Conservation (phyloP, 2,113 vertebrate genomes). For the Budorcas taxicolor region DNA sequence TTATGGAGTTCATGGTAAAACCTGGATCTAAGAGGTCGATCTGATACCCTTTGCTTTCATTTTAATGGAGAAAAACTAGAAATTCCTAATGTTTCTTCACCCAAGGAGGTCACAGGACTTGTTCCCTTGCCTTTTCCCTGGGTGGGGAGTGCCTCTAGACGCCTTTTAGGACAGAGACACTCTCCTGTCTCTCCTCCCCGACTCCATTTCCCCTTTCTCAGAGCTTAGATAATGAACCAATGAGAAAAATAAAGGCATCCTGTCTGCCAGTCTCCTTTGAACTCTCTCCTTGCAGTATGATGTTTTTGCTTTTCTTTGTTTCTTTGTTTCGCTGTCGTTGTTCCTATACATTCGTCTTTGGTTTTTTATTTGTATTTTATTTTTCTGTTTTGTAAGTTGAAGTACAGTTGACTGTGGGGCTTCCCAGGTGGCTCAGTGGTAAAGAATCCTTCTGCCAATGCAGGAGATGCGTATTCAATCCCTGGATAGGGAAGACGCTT, state of each 20-base stretch:
- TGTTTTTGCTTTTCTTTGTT: background rate
- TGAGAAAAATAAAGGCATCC: slow-evolving; percentile 68
- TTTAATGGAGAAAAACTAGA: background rate
- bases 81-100: background rate
- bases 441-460: background rate
- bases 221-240: slow-evolving; percentile 77
- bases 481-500: background rate
- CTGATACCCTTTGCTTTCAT: background rate
- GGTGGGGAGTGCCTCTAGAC: slow-evolving; percentile 58
- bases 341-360: background rate
- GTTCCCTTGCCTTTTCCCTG: slow-evolving; percentile 71
- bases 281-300: slow-evolving; percentile 54
- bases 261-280: slow-evolving; percentile 74
- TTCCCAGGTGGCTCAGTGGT: background rate
- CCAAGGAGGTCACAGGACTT: slow-evolving; percentile 48
- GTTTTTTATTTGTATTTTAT: background rate
- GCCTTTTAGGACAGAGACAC: slow-evolving; percentile 71
- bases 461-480: background rate
- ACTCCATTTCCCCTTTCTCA: slow-evolving; percentile 45
- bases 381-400: background rate
- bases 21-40: background rate
- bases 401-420: background rate
- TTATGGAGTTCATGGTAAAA: slow-evolving; percentile 18
- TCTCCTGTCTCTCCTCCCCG: slow-evolving; percentile 20
- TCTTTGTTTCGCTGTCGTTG: background rate